Percentiles rank a stretch among this genome's conserved stretches.
phyloP scores from a whole-genome alignment of 1,140 invertebrate species.

The Globodera ellingtonae region DNA sequence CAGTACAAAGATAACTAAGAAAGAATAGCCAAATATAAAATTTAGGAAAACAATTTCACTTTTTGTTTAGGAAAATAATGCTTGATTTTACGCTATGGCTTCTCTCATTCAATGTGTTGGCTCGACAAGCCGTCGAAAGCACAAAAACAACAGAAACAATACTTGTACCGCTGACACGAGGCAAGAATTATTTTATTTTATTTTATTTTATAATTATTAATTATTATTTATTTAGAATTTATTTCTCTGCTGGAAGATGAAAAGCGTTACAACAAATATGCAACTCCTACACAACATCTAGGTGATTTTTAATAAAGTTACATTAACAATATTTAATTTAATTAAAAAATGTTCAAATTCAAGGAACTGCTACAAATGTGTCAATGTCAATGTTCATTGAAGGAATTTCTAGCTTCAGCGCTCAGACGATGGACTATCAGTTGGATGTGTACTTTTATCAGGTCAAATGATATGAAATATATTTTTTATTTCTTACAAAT shows the following conservation, averaged over 20 bases:
- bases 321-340: neutral
- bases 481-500: neutral
- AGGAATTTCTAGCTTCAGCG: conserved; percentile 61
- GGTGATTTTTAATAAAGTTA: conserved; percentile 38
- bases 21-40: too few species aligned
- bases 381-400: conserved; percentile 65
- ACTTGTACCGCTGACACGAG: conserved; percentile 20
- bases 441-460: conserved; percentile 64
- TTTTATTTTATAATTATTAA: neutral
- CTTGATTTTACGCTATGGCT: conserved; percentile 12
- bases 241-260: conserved; percentile 52
- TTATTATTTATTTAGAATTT: conserved; percentile 41
- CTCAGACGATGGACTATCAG: conserved; percentile 65
- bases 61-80: neutral
- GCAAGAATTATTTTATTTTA: neutral
- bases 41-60: too few species aligned
- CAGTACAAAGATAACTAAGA: too few species aligned
- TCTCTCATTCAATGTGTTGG: conserved; percentile 3
- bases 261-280: conserved; percentile 57
- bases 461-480: conserved; percentile 36
- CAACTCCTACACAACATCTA: conserved; percentile 60
- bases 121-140: neutral
- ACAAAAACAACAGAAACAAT: neutral
- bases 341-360: neutral
- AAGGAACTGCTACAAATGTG: conserved; percentile 61